Evolutionary conservation across 1,140 invertebrate genomes (phyloP).

Genomic region (Patella vulgata): DNA sequence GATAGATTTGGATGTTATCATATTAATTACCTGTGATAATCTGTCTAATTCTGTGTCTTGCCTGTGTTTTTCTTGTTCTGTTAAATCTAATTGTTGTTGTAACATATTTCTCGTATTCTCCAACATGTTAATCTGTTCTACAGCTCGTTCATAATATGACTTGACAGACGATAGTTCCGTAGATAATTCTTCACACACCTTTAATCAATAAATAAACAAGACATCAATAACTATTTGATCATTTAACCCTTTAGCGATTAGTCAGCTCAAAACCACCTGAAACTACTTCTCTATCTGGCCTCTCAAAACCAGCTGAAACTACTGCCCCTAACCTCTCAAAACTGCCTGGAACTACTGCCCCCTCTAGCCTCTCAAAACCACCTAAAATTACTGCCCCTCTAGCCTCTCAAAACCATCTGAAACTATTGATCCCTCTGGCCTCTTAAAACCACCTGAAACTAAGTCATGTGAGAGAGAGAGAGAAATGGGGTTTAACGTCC

Average conservation of each 20-base stretch:
- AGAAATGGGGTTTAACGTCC: no score
- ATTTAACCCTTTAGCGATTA: no score
- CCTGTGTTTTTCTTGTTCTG: slow-evolving; percentile 45
- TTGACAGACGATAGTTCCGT: slow-evolving; percentile 47
- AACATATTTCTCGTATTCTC: slow-evolving; percentile 46
- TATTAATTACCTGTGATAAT: slow-evolving; percentile 42
- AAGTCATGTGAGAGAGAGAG: no score
- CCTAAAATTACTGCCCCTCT: no score
- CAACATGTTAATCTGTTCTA: slow-evolving; percentile 50
- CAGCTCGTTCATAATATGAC: slow-evolving; percentile 49
- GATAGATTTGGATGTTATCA: no score
- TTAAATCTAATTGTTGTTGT: slow-evolving; percentile 46
- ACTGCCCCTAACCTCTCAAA: no score
- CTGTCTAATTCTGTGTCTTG: slow-evolving; percentile 47
- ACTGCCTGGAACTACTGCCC: not conserved
- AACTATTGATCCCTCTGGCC: not conserved
- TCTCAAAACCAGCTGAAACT: no score
- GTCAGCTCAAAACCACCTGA: no score
- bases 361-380: not conserved
- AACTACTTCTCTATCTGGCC: no score
- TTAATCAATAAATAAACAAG: not conserved
- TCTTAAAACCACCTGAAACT: no score
- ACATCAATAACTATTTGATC: no score
- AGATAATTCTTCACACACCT: slow-evolving; percentile 49
- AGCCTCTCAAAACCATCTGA: not conserved